Percentiles rank a stretch among this genome's conserved stretches.
phyloP scores from a whole-genome alignment of 37 sponge, comb jelly and placozoan genomes.

The Petrosia ficiformis region DNA sequence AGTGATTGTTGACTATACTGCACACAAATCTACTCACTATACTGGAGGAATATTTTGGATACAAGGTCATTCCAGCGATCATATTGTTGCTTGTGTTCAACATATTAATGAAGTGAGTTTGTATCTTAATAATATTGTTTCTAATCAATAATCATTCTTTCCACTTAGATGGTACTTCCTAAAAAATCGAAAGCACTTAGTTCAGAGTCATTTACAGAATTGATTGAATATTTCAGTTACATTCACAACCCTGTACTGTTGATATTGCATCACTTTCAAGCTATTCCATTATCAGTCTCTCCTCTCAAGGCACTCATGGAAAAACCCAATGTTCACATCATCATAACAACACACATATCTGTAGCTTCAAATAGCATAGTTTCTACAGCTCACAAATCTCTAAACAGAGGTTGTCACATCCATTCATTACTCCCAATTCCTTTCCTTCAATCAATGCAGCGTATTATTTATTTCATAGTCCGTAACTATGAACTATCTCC shows the following conservation, averaged over 20 bases:
- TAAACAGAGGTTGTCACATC: slow-evolving; percentile 13
- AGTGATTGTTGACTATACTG: slow-evolving; percentile 36
- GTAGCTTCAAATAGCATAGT: slow-evolving; percentile 12
- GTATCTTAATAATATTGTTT: slow-evolving; percentile 1
- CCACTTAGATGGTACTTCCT: no score
- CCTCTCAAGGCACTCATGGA: not conserved
- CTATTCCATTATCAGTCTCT: not conserved
- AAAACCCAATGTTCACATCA: slow-evolving; percentile 28
- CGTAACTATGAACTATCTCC: slow-evolving; percentile 21
- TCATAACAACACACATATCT: not conserved
- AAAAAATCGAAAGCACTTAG: not conserved
- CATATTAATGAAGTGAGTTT: not conserved
- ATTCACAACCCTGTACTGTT: slow-evolving; percentile 13
- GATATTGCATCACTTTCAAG: slow-evolving; percentile 23
- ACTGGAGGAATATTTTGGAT: slow-evolving; percentile 55
- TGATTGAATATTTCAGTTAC: not conserved
- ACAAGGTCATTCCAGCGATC: not conserved
- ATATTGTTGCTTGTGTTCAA: not conserved
- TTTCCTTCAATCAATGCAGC: slow-evolving; percentile 37
- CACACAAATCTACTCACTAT: slow-evolving; percentile 19
- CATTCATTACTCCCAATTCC: slow-evolving; percentile 20
- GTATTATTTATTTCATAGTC: slow-evolving; percentile 39
- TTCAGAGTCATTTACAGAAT: no score
- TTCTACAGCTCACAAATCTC: slow-evolving; percentile 7
- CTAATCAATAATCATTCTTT: no score